These are phyloP conservation scores for Caligus rogercresseyi DNA, from an alignment of 1,140 invertebrate species.

Conservation along the genomic window DNA sequence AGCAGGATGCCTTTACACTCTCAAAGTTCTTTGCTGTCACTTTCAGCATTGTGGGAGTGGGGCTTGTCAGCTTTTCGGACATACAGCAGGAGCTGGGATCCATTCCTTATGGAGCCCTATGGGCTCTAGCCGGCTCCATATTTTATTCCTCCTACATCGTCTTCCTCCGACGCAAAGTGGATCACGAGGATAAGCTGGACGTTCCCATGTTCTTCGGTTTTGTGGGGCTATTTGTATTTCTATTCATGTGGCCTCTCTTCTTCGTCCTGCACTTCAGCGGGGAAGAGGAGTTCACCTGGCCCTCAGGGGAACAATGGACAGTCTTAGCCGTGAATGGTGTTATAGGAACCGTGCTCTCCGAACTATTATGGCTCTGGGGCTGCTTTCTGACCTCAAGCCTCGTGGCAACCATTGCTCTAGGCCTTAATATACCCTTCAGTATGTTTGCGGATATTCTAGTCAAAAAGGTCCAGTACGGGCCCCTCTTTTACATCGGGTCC, in stretches of 20 bases:
- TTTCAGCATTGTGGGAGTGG: conserved; percentile 25
- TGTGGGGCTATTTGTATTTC: conserved; percentile 61
- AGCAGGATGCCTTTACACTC: conserved; percentile 56
- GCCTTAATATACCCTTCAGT: conserved; percentile 63
- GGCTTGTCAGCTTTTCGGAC: conserved; percentile 51
- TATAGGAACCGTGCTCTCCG: conserved; percentile 65
- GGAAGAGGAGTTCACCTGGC: conserved; percentile 60
- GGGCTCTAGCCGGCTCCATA: conserved; percentile 59
- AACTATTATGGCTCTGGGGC: conserved; percentile 74
- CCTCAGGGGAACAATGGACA: conserved; percentile 53
- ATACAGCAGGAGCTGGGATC: conserved; percentile 35
- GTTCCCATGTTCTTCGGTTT: conserved; percentile 84
- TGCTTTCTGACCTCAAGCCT: conserved; percentile 73
- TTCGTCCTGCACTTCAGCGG: conserved; percentile 57
- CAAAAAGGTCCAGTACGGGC: conserved; percentile 50
- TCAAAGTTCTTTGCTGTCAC: conserved; percentile 24
- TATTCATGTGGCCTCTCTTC: conserved; percentile 67
- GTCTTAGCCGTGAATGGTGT: conserved; percentile 62
- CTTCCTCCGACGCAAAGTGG: conserved; percentile 55
- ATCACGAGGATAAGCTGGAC: conserved; percentile 68
- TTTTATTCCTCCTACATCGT: conserved; percentile 69
- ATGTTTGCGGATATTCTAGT: conserved; percentile 60
- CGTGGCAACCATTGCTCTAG: conserved; percentile 59
- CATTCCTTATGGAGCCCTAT: conserved; percentile 47
- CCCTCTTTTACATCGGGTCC: conserved; percentile 56